These are phyloP conservation scores for Drosophila arizonae DNA, from an alignment of 1,140 invertebrate genomes.

Conservation along the genomic window DNA sequence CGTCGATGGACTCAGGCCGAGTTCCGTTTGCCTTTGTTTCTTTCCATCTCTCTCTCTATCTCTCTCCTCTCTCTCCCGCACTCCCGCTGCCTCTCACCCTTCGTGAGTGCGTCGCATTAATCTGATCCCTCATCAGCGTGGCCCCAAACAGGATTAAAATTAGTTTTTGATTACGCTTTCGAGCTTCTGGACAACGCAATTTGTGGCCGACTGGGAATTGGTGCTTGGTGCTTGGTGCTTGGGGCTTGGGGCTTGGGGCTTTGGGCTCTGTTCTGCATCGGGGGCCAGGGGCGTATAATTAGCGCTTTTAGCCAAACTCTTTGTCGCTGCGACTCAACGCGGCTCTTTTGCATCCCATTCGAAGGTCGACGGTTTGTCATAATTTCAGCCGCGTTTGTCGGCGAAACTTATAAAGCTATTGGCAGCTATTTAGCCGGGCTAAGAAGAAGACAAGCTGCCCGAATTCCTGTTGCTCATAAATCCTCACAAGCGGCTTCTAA, in stretches of 20 bases:
- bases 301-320: conserved; percentile 79
- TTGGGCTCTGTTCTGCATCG: background rate
- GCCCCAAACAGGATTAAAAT: conserved; percentile 82
- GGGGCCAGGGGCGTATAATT: conserved; percentile 64
- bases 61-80: background rate
- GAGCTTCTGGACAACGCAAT: conserved; percentile 83
- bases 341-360: conserved; percentile 65
- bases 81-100: conserved; percentile 16
- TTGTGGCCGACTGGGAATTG: conserved; percentile 52
- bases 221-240: background rate
- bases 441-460: conserved; percentile 39
- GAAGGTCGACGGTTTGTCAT: conserved; percentile 77
- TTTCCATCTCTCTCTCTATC: background rate
- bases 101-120: conserved; percentile 61
- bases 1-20: conserved; percentile 37
- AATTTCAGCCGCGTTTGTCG: conserved; percentile 53
- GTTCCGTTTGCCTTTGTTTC: conserved; percentile 14
- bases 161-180: conserved; percentile 83
- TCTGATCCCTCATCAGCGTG: conserved; percentile 70
- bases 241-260: background rate
- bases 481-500: conserved; percentile 70
- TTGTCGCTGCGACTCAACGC: conserved; percentile 32
- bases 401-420: conserved; percentile 70
- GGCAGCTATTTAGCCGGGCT: conserved; percentile 71
- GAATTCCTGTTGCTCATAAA: conserved; percentile 77